These are phyloP conservation scores for Drosophila lowei DNA, from an alignment of 1,140 invertebrate genomes.

Conservation along the genomic window DNA sequence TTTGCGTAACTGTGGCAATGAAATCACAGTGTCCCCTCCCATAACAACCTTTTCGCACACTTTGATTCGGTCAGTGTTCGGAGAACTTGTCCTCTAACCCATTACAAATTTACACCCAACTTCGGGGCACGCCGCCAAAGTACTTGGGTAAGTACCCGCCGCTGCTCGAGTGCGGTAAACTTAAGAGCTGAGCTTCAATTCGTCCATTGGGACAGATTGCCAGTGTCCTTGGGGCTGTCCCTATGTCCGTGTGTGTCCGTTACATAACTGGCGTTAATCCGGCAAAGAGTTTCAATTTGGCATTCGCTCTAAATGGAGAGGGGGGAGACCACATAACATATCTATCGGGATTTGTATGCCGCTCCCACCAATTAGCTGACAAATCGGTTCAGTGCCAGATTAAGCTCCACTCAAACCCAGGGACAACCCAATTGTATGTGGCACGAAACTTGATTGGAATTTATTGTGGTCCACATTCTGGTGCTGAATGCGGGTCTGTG, in stretches of 20 bases:
- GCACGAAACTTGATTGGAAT: conserved; percentile 72
- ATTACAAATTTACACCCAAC: conserved; percentile 40
- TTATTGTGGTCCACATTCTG: conserved; percentile 45
- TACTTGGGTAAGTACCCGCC: conserved; percentile 17
- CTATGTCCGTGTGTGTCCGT: conserved; percentile 16
- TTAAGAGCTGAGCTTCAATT: conserved; percentile 34
- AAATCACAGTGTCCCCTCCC: too few species aligned
- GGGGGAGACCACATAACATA: conserved; percentile 51
- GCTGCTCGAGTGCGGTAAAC: conserved; percentile 25
- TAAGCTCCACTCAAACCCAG: conserved; percentile 31
- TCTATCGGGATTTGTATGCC: conserved; percentile 44
- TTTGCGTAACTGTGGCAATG: too few species aligned
- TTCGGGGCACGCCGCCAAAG: conserved; percentile 4
- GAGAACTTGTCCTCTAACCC: not conserved
- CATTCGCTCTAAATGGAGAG: conserved; percentile 19
- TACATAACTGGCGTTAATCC: conserved; percentile 50
- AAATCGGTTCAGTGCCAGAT: conserved; percentile 43
- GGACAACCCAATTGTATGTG: conserved; percentile 60
- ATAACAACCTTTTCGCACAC: too few species aligned
- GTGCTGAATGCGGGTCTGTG: not conserved
- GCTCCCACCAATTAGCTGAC: conserved; percentile 60
- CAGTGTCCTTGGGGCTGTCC: conserved; percentile 5
- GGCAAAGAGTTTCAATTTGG: conserved; percentile 35
- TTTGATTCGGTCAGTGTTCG: too few species aligned
- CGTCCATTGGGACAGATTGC: conserved; percentile 45